A percentile compares a stretch with the other conserved stretches of the same genome.
These are phyloP conservation scores for Torymus tubicola DNA, from an alignment of 2,888 invertebrate species.

Conservation along the genomic window DNA sequence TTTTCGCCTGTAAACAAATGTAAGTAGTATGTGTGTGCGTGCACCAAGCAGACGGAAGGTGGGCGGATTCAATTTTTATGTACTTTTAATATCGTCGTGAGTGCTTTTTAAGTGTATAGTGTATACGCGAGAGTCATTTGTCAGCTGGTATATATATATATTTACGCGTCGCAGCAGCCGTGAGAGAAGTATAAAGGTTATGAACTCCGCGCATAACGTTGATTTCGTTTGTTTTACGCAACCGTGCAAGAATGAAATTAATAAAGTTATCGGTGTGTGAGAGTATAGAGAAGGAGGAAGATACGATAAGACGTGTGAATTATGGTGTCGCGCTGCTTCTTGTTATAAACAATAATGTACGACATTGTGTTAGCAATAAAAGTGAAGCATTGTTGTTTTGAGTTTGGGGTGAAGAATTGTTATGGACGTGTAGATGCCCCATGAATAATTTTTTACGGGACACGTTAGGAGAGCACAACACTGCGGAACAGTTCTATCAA, in stretches of 20 bases:
- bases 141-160: not conserved
- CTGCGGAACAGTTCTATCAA: no score
- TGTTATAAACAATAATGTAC: no score
- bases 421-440: no score
- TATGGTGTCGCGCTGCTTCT: conserved; percentile 4
- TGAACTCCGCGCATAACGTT: no score
- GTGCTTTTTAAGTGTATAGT: conserved; percentile 33
- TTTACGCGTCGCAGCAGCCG: no score
- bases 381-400: not conserved
- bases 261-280: conserved; percentile 32
- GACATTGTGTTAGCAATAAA: not conserved
- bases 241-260: not conserved
- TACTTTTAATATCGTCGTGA: conserved; percentile 41
- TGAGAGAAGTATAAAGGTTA: no score
- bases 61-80: conserved; percentile 41
- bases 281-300: not conserved
- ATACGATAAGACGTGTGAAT: conserved; percentile 5
- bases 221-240: no score
- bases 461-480: no score
- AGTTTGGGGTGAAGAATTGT: no score
- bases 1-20: not conserved
- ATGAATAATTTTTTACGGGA: no score
- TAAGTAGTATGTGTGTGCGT: no score
- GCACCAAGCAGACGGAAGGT: no score
- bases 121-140: conserved; percentile 4